These are phyloP conservation scores for Enteromius thamalakanensis DNA, from an alignment of 2,797 vertebrate genomes.

Conservation along the genomic window DNA sequence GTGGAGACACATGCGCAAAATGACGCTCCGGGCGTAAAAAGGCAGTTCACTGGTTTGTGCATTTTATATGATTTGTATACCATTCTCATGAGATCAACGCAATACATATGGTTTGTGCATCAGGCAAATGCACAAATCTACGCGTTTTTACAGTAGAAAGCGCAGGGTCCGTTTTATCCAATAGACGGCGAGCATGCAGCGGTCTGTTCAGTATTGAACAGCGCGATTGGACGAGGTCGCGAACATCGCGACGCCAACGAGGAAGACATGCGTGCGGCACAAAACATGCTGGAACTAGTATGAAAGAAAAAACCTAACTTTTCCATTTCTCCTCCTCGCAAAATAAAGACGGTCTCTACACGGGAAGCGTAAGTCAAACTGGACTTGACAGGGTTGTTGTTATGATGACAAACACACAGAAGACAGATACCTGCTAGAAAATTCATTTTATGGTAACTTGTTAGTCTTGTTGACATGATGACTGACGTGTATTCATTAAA, in stretches of 20 bases:
- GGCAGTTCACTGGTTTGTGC: slow-evolving; percentile 10
- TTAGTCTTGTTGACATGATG: background rate
- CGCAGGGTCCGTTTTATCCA: slow-evolving; percentile 16
- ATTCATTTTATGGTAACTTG: background rate
- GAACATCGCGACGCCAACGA: background rate
- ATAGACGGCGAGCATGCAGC: background rate
- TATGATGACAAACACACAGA: background rate
- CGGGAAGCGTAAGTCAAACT: background rate
- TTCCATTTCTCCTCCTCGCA: background rate
- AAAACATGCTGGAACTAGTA: background rate
- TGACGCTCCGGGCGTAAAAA: slow-evolving; percentile 36
- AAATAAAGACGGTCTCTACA: background rate
- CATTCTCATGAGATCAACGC: slow-evolving; percentile 2
- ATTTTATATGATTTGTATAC: slow-evolving; percentile 36
- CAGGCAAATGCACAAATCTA: slow-evolving; percentile 5
- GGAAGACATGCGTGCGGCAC: slow-evolving; percentile 14
- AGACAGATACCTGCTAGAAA: background rate
- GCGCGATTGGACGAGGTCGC: slow-evolving; percentile 28
- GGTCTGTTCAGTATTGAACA: background rate
- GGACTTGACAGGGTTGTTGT: background rate
- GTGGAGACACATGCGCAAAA: slow-evolving; percentile 53
- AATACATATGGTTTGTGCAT: slow-evolving; percentile 38
- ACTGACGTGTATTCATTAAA: background rate
- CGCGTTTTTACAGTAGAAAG: background rate
- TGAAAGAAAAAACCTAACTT: background rate